Evolutionary conservation across 2,797 vertebrate genomes (phyloP).

Genomic region (Dromococcyx pavoninus): DNA sequence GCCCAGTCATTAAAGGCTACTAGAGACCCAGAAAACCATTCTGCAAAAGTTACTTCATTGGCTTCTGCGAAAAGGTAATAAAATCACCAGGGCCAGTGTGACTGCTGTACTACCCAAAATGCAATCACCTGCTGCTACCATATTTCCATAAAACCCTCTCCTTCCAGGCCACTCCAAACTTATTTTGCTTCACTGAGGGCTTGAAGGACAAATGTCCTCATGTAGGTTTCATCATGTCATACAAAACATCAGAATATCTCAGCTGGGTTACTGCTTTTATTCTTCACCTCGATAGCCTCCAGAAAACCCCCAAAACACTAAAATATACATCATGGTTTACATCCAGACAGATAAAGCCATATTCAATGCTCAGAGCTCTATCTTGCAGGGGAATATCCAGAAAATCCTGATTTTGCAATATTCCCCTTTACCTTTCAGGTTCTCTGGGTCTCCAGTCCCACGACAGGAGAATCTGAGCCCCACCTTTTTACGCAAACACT

Average conservation of each 20-base stretch:
- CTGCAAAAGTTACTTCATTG: too few species aligned
- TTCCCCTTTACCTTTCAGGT: neutral
- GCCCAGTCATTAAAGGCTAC: neutral
- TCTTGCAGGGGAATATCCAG: neutral
- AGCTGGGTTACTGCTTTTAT: neutral
- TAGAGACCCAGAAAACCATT: neutral
- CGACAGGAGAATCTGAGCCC: neutral
- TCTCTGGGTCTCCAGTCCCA: fast-evolving
- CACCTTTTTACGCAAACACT: neutral
- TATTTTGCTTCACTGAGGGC: neutral
- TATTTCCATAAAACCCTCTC: neutral
- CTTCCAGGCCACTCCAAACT: neutral
- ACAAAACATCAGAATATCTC: neutral
- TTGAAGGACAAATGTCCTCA: neutral
- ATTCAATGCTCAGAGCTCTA: neutral
- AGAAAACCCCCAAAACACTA: neutral
- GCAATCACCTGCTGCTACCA: neutral
- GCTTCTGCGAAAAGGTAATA: too few species aligned
- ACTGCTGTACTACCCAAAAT: neutral
- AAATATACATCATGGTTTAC: neutral
- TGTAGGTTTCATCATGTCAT: neutral
- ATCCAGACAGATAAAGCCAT: fast-evolving
- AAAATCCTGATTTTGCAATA: neutral
- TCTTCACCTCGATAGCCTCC: neutral
- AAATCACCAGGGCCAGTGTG: neutral